Conservation (phyloP, 2,888 invertebrate genomes). For the Lycaena phlaeas region DNA sequence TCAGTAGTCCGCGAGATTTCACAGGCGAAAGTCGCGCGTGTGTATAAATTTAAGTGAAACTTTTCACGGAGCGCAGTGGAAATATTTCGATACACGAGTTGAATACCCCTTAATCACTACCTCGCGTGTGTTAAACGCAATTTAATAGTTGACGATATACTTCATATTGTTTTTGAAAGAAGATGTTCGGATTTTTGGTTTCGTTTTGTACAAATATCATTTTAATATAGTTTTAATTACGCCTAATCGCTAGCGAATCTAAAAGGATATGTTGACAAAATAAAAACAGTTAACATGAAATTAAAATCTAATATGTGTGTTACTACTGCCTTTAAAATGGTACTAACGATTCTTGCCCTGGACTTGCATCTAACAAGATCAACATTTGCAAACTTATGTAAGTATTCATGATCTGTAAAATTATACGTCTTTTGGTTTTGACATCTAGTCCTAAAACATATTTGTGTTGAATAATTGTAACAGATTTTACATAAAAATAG, state of each 20-base stretch:
- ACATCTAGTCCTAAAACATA: too few relatives aligned
- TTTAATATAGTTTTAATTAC: constrained; percentile 15
- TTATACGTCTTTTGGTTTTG: too few relatives aligned
- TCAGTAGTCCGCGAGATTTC: constrained; percentile 43
- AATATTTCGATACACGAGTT: constrained; percentile 41
- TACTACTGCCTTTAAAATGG: constrained; percentile 39
- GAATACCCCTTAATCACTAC: constrained; percentile 52
- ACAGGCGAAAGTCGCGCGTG: constrained; percentile 34
- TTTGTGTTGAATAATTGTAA: too few relatives aligned
- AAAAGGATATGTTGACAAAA: background rate
- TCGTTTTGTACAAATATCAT: constrained; percentile 16
- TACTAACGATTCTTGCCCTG: constrained; percentile 45
- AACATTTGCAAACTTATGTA: constrained; percentile 52
- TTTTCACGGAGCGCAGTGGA: constrained; percentile 60
- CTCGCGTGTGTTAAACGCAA: constrained; percentile 45
- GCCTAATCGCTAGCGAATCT: background rate
- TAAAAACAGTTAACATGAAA: constrained; percentile 24
- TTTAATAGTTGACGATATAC: constrained; percentile 8
- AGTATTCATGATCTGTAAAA: constrained; percentile 28
- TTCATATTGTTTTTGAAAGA: background rate
- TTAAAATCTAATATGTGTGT: constrained; percentile 28
- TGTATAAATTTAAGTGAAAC: constrained; percentile 35
- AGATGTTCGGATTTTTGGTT: constrained; percentile 13
- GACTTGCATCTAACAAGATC: constrained; percentile 52
- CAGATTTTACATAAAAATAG: too few relatives aligned